phyloP scores from a whole-genome alignment of 2,797 vertebrate genomes.

The Spatula versicolor region DNA sequence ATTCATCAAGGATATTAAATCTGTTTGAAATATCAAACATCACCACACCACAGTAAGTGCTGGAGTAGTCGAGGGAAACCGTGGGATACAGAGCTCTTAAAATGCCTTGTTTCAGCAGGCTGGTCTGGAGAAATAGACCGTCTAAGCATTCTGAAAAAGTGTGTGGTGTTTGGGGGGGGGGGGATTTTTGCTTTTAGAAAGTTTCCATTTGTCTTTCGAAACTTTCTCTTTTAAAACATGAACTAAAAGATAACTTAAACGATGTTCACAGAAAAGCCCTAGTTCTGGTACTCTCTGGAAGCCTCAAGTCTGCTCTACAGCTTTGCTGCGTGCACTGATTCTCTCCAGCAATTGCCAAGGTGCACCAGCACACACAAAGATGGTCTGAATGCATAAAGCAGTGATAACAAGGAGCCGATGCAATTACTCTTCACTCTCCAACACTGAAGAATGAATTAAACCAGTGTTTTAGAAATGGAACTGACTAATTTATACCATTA shows the following conservation, averaged over 20 bases:
- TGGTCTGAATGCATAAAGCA: not conserved
- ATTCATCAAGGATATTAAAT: not conserved
- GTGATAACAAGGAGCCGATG: not conserved
- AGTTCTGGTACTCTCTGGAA: not conserved
- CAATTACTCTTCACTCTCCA: not conserved
- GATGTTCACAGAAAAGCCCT: not conserved
- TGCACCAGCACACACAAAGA: fast-evolving
- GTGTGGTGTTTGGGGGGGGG: not conserved
- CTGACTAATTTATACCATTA: not conserved
- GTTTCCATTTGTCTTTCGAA: not conserved
- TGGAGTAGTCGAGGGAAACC: not conserved
- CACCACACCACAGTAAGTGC: not conserved
- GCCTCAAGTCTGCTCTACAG: not conserved
- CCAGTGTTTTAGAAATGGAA: slow-evolving; percentile 8
- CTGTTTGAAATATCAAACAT: not conserved
- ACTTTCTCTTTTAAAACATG: not conserved
- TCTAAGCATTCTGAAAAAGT: not conserved
- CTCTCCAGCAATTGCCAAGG: not conserved
- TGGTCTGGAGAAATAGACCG: not conserved
- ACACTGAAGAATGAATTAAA: not conserved
- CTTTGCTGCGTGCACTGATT: not conserved
- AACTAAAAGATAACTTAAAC: not conserved
- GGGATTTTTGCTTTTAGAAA: slow-evolving; percentile 1
- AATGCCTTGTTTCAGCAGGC: not conserved
- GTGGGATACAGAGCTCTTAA: not conserved